Evolutionary conservation across 2,888 invertebrate species (phyloP).

Genomic region (Matsumyia berberina): DNA sequence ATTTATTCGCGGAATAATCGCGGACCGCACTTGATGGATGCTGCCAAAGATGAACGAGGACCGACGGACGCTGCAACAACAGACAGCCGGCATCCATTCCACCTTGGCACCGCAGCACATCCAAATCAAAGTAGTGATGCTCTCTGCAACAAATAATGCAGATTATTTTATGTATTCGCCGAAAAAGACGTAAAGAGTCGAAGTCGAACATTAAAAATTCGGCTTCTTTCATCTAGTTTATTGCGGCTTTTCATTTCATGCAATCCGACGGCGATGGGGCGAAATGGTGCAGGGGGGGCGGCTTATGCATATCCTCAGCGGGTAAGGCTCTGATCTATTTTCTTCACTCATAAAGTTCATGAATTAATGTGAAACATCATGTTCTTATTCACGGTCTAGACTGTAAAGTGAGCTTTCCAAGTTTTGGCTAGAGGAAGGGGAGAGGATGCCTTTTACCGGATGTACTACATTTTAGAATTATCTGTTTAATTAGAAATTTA

Average conservation of each 20-base stretch:
- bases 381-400: neutral
- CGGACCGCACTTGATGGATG: conserved; percentile 75
- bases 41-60: conserved; percentile 69
- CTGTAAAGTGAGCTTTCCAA: too few relatives aligned
- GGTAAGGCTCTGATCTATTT: conserved; percentile 23
- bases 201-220: conserved; percentile 74
- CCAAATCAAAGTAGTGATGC: conserved; percentile 65
- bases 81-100: conserved; percentile 31
- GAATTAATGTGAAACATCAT: conserved; percentile 3
- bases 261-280: conserved; percentile 29
- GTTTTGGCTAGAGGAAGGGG: too few relatives aligned
- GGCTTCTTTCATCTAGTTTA: conserved; percentile 73
- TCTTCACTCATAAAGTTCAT: conserved; percentile 9
- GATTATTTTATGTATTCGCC: conserved; percentile 73
- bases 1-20: conserved; percentile 76
- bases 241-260: conserved; percentile 64
- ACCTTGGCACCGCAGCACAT: conserved; percentile 63
- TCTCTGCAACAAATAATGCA: conserved; percentile 73
- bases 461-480: too few relatives aligned
- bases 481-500: too few relatives aligned
- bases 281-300: neutral
- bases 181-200: conserved; percentile 74
- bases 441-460: too few relatives aligned
- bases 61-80: conserved; percentile 56
- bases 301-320: neutral